Conservation (phyloP, 2,888 invertebrate genomes). For the Agapostemon virescens region DNA sequence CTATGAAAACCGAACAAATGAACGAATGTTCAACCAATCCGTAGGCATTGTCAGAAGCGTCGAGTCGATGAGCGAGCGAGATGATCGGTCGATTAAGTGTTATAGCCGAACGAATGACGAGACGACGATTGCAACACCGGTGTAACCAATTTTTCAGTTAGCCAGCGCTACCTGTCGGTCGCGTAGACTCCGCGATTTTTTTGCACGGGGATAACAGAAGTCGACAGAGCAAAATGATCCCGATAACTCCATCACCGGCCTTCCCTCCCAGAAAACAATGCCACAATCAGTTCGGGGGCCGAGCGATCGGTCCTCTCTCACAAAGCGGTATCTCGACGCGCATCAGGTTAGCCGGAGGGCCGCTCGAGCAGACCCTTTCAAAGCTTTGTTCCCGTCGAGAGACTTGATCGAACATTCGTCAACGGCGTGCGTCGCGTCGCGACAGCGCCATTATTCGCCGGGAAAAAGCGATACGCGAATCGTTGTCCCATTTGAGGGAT, state of each 20-base stretch:
- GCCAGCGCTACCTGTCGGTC: neutral
- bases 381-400: slow-evolving; percentile 39
- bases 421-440: slow-evolving; percentile 29
- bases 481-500: slow-evolving; percentile 41
- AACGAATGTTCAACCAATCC: neutral
- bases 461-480: slow-evolving; percentile 39
- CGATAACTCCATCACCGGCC: slow-evolving; percentile 38
- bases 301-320: slow-evolving; percentile 22
- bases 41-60: neutral
- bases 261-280: slow-evolving; percentile 47
- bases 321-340: slow-evolving; percentile 34
- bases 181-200: neutral
- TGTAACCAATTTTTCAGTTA: slow-evolving; percentile 8
- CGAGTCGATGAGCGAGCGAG: neutral
- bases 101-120: neutral
- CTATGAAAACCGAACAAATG: too few species aligned
- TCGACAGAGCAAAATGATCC: slow-evolving; percentile 29
- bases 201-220: slow-evolving; percentile 2
- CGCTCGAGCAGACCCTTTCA: slow-evolving; percentile 45
- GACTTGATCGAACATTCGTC: slow-evolving; percentile 52
- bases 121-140: neutral
- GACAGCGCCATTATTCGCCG: slow-evolving; percentile 45
- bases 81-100: neutral
- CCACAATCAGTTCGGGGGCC: slow-evolving; percentile 37
- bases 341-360: slow-evolving; percentile 48